Conservation (phyloP, 2,888 invertebrate species). For the Eupeodes latifasciatus region DNA sequence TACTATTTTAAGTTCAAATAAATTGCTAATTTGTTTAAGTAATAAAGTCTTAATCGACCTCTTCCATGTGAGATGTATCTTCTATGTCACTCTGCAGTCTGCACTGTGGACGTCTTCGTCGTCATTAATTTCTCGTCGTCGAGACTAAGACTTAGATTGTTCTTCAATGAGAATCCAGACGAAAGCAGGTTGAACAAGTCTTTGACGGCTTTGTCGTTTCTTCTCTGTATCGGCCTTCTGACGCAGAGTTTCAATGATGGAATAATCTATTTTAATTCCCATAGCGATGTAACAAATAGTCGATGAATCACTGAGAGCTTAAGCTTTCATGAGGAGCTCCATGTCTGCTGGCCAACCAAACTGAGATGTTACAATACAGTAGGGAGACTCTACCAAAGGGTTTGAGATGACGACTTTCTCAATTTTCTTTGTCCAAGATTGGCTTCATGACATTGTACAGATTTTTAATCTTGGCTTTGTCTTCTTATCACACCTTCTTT, state of each 20-base stretch:
- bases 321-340: slow-evolving; percentile 99
- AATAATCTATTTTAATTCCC: slow-evolving; percentile 98
- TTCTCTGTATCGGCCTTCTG: slow-evolving; percentile 98
- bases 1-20: too few species aligned
- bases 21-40: neutral
- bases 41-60: slow-evolving; percentile 93
- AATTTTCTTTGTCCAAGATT: slow-evolving; percentile 98
- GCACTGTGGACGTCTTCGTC: slow-evolving; percentile 87
- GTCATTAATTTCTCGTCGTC: slow-evolving; percentile 96
- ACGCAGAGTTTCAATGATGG: slow-evolving; percentile 95
- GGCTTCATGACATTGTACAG: slow-evolving; percentile 99
- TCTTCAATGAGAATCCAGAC: too few species aligned
- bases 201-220: slow-evolving; percentile 99
- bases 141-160: too few species aligned
- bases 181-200: too few species aligned
- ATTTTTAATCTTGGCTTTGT: slow-evolving; percentile 88
- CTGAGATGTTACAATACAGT: slow-evolving; percentile 99
- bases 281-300: too few species aligned
- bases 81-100: slow-evolving; percentile 91
- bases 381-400: slow-evolving; percentile 97
- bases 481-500: slow-evolving; percentile 98
- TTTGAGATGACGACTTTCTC: slow-evolving; percentile 99
- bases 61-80: slow-evolving; percentile 99
- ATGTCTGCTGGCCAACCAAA: slow-evolving; percentile 99
- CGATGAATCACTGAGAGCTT: slow-evolving; percentile 97